phyloP scores from a whole-genome alignment of 2,113 vertebrate genomes.

The Perognathus longimembris region DNA sequence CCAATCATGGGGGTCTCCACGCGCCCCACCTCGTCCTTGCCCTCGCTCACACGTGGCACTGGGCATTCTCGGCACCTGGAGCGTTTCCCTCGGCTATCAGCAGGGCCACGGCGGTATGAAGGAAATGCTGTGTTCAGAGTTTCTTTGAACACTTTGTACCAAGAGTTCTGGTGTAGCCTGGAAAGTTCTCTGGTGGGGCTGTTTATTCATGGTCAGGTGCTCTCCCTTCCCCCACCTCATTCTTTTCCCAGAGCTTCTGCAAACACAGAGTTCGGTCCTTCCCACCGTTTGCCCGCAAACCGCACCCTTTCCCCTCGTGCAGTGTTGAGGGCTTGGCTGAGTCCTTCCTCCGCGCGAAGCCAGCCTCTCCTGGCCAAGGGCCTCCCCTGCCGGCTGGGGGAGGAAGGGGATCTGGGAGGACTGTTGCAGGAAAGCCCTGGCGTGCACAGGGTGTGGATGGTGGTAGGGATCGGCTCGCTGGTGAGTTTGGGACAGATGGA shows the following conservation, averaged over 20 bases:
- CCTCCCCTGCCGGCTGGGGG: neutral
- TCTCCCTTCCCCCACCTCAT: neutral
- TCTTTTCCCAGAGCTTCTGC: neutral
- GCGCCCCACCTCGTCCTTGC: neutral
- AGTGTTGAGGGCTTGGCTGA: neutral
- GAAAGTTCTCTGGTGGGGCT: neutral
- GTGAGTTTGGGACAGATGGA: neutral
- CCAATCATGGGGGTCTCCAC: neutral
- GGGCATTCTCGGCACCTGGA: neutral
- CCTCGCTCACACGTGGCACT: neutral
- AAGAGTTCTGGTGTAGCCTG: neutral
- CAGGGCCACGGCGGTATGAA: neutral
- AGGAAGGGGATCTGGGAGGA: neutral
- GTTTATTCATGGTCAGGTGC: neutral
- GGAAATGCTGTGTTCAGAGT: neutral
- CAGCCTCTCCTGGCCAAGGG: neutral
- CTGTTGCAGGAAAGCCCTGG: neutral
- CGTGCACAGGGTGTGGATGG: accelerated
- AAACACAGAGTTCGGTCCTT: neutral
- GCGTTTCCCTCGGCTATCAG: neutral
- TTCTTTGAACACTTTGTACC: neutral
- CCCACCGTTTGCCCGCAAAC: neutral
- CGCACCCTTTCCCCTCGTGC: neutral
- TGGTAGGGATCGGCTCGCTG: neutral
- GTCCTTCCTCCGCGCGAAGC: neutral